Conservation (phyloP, 2,113 vertebrate genomes). For the Clarias gariepinus region DNA sequence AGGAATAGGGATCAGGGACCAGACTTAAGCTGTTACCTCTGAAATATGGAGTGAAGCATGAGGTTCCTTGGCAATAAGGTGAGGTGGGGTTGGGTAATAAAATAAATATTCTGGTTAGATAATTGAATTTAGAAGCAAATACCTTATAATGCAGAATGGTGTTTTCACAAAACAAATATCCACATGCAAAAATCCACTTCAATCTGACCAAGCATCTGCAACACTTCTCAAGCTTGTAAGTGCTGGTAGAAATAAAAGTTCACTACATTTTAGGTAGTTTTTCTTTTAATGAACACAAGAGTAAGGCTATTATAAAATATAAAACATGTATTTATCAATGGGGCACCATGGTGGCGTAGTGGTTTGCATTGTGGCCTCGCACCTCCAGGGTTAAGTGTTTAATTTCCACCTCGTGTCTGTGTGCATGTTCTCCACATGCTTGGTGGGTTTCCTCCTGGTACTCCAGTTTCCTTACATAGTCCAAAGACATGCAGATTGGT, state of each 20-base stretch:
- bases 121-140: not conserved
- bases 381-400: too few species aligned
- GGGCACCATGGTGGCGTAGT: too few species aligned
- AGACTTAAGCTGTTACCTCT: conserved; percentile 78
- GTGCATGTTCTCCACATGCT: too few species aligned
- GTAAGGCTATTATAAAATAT: too few species aligned
- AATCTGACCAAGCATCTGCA: not conserved
- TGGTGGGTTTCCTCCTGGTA: too few species aligned
- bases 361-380: too few species aligned
- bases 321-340: too few species aligned
- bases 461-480: too few species aligned
- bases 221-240: not conserved
- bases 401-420: too few species aligned
- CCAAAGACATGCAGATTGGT: too few species aligned
- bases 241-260: not conserved
- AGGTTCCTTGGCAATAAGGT: conserved; percentile 76
- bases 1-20: not conserved
- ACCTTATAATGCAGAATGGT: not conserved
- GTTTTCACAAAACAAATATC: not conserved
- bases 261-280: not conserved
- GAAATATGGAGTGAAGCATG: conserved; percentile 68
- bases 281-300: not conserved
- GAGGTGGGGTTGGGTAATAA: conserved; percentile 2
- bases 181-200: not conserved
- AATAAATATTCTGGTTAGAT: not conserved